Percentiles rank a stretch among this genome's conserved stretches.
These are phyloP conservation scores for Acleris cristana DNA, from an alignment of 2,888 invertebrate genomes.

Conservation along the genomic window DNA sequence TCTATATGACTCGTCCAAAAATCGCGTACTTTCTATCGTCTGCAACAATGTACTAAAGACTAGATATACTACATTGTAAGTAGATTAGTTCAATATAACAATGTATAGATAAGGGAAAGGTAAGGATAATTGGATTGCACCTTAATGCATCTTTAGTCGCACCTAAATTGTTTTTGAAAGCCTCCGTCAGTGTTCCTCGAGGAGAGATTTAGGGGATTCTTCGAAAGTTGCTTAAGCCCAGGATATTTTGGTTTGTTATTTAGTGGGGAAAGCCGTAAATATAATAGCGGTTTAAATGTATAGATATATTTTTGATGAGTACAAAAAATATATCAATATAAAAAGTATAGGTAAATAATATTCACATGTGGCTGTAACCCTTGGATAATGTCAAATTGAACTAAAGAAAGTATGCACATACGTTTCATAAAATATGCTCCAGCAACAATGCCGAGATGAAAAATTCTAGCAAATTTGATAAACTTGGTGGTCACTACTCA, in stretches of 20 bases:
- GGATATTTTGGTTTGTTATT: constrained; percentile 24
- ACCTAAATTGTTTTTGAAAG: constrained; percentile 36
- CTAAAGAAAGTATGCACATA: no score
- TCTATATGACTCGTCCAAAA: no score
- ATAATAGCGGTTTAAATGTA: not conserved
- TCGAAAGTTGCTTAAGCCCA: constrained; percentile 28
- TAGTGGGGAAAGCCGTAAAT: constrained; percentile 19
- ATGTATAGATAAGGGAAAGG: not conserved
- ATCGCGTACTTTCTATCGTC: no score
- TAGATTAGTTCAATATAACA: not conserved
- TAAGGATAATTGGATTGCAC: constrained; percentile 29
- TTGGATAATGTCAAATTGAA: no score
- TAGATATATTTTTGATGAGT: not conserved
- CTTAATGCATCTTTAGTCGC: constrained; percentile 33
- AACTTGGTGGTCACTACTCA: no score
- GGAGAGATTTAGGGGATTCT: constrained; percentile 27
- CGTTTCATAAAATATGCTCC: no score
- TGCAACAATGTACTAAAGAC: no score
- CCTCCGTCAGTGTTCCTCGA: not conserved
- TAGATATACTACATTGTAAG: no score
- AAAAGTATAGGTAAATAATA: no score
- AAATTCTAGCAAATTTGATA: no score
- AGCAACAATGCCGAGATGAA: no score
- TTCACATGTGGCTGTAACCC: no score
- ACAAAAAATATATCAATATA: not conserved